Conservation (phyloP, 2,888 invertebrate genomes). For the Periphyllus acericola region DNA sequence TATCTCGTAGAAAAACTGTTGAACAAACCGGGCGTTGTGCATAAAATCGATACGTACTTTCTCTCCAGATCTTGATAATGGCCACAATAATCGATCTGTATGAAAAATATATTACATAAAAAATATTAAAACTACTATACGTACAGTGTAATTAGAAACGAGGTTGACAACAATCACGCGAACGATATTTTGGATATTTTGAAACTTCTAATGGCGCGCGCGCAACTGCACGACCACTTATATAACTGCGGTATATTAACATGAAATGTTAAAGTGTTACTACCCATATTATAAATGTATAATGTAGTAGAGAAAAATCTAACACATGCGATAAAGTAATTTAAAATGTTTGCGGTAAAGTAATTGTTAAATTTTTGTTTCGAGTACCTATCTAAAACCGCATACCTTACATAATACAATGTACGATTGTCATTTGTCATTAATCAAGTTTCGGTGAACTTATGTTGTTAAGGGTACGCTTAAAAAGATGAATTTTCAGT, state of each 20-base stretch:
- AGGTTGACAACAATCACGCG: conserved; percentile 27
- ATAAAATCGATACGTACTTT: too few species aligned
- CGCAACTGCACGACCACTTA: neutral
- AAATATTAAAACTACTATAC: too few species aligned
- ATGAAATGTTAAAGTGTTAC: too few species aligned
- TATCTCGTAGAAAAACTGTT: too few species aligned
- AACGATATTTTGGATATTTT: neutral
- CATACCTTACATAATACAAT: too few species aligned
- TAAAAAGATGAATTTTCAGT: too few species aligned
- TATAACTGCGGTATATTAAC: neutral
- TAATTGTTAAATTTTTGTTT: too few species aligned
- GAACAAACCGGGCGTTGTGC: too few species aligned
- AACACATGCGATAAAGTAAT: neutral
- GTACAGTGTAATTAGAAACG: neutral
- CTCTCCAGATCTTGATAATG: neutral
- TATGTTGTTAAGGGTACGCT: too few species aligned
- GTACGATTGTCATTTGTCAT: neutral
- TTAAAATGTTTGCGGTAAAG: neutral
- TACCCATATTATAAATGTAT: too few species aligned
- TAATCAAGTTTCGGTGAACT: neutral
- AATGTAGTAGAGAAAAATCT: neutral
- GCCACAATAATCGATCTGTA: neutral
- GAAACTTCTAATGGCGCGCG: neutral
- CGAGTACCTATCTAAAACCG: too few species aligned
- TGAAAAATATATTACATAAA: neutral